Evolutionary conservation across 2,888 invertebrate species (phyloP).

Genomic region (Dioctria rufipes): DNA sequence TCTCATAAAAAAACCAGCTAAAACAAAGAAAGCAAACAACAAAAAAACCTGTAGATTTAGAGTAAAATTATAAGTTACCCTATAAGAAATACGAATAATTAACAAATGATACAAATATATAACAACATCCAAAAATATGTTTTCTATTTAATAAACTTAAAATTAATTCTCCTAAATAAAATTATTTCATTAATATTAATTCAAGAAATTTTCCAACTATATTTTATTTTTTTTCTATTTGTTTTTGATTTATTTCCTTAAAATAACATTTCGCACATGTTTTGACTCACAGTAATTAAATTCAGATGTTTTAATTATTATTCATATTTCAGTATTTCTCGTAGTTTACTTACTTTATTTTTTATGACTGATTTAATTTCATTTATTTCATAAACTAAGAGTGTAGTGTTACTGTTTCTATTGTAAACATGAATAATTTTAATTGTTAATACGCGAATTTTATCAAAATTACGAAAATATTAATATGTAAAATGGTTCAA

Average conservation of each 20-base stretch:
- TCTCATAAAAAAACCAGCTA: conserved; percentile 1
- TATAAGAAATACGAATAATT: conserved; percentile 27
- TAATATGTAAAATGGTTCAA: too few species aligned
- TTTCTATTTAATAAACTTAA: conserved; percentile 48
- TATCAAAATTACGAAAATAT: too few species aligned
- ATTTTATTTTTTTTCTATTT: conserved; percentile 25
- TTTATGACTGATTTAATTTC: conserved; percentile 7
- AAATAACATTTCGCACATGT: conserved; percentile 10
- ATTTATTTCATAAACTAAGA: conserved; percentile 12
- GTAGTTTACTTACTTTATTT: background rate
- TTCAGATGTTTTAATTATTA: background rate
- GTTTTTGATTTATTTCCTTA: conserved; percentile 6
- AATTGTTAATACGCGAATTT: too few species aligned
- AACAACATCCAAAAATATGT: conserved; percentile 45
- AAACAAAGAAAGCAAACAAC: conserved; percentile 44
- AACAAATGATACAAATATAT: conserved; percentile 51
- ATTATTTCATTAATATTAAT: conserved; percentile 1
- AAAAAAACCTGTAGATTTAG: conserved; percentile 38
- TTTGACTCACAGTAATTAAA: background rate
- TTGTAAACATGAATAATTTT: background rate
- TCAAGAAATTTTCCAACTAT: background rate
- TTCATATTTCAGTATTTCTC: background rate
- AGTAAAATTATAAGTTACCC: conserved; percentile 6
- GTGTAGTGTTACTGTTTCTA: conserved; percentile 43
- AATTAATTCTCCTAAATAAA: conserved; percentile 42